phyloP scores from a whole-genome alignment of 2,797 vertebrate species.

The Sebastes flavidus region DNA sequence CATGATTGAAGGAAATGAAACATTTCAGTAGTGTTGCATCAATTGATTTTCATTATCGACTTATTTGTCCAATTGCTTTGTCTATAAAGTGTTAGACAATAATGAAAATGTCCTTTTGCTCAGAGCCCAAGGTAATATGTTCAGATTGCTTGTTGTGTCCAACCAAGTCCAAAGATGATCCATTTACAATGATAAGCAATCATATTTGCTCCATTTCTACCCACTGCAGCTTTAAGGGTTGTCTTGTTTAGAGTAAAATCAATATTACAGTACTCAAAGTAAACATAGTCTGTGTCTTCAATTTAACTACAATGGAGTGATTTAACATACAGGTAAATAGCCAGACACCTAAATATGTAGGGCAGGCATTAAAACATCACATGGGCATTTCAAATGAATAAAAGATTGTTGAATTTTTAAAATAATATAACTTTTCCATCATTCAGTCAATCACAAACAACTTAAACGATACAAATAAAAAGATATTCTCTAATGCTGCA shows the following conservation, averaged over 20 bases:
- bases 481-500: background rate
- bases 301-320: too few species aligned
- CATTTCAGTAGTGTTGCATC: background rate
- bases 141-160: background rate
- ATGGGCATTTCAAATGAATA: too few species aligned
- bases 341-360: too few species aligned
- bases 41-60: background rate
- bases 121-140: background rate
- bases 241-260: too few species aligned
- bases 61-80: background rate
- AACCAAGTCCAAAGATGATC: background rate
- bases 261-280: too few species aligned
- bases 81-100: background rate
- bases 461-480: background rate
- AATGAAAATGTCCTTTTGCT: background rate
- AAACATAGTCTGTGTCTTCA: accelerated
- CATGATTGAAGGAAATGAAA: background rate
- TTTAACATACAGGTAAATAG: too few species aligned
- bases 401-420: too few species aligned
- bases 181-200: background rate
- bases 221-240: too few species aligned
- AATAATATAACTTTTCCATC: too few species aligned
- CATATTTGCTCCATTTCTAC: too few species aligned
- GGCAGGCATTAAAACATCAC: too few species aligned
- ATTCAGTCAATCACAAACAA: too few species aligned